Percentiles rank a stretch among this genome's conserved stretches.
Conservation (phyloP, 2,888 invertebrate genomes). For the Cephus runcator region DNA sequence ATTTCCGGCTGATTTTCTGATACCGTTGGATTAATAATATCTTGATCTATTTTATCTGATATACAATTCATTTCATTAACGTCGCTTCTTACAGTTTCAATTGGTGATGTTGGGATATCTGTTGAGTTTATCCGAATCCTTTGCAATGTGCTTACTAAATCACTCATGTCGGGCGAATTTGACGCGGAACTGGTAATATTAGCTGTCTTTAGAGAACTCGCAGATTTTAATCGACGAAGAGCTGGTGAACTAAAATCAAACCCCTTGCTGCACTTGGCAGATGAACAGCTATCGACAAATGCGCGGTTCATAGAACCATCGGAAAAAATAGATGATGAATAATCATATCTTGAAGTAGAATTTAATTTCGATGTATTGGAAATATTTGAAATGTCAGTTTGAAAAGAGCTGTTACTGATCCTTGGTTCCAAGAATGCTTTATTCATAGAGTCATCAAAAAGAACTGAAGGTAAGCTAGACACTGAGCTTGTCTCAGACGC, state of each 20-base stretch:
- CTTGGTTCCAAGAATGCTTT: constrained; percentile 37
- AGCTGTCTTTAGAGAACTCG: constrained; percentile 3
- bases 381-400: constrained; percentile 45
- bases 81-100: constrained; percentile 2
- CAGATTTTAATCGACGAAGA: constrained; percentile 3
- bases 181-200: constrained; percentile 7
- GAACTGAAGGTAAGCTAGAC: constrained; percentile 19
- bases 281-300: constrained; percentile 39
- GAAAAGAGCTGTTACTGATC: constrained; percentile 33
- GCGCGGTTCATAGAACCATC: constrained; percentile 44
- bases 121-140: constrained; percentile 34
- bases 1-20: constrained; percentile 1
- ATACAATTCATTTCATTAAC: not conserved
- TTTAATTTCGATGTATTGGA: constrained; percentile 42
- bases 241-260: not conserved
- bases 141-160: constrained; percentile 38
- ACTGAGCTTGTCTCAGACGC: not conserved
- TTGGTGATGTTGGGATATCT: constrained; percentile 8
- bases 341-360: constrained; percentile 32
- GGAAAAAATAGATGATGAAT: constrained; percentile 31
- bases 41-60: not conserved
- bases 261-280: constrained; percentile 7
- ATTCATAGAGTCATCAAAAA: constrained; percentile 42
- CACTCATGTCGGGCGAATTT: constrained; percentile 28
- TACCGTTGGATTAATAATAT: not conserved